Base-by-base conservation (phyloP, 2,797 vertebrate genomes). In the Heteromormyrus szaboi region DNA sequence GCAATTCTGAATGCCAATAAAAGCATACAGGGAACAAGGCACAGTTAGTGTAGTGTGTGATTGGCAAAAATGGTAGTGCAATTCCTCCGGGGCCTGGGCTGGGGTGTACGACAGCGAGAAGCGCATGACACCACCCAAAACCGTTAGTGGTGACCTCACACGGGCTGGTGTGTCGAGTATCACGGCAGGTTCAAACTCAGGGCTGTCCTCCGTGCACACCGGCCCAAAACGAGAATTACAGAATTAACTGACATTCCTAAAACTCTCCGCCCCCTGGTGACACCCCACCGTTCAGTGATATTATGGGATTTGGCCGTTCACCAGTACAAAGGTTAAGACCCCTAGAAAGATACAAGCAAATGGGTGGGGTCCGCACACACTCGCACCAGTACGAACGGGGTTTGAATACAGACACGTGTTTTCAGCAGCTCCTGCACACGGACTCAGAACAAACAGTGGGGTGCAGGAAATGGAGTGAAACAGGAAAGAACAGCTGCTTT, bases 381-480 rank as follows among this genome's bases (percentile, higher is more conserved):
- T 81, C 41, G 90, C 44, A 87, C 53, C 17, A 56, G 90, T 51
- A 87, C 54, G 88, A 86, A 68, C 87, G 11, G 33, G 87, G 88
- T 51, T 79, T 81, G 8, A 88, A 90, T 4, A 84, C 81, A 3
- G 41, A 88, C 88, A 90, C 1, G 50, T 19, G 14, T 56, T n/a
- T 19, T 5, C 17, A 72, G 29, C 29, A 86, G 29, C 84, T 53
- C 46, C 17, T 8, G 22, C n/a, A 56, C 50, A 84, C 1, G 2
- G 90, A 90, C 50, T 72, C 54, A 25, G 88, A 88, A 90, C 89
- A 56, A 89, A 90, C 22, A 87, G 65, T 48, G 87, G 92, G 95
- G 93, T 90, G 89, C 89, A 89, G 88, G 79, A 81, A 91, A 85
- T 29, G 90, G 90, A 91, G 90, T 84, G 51, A 53, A 91, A 90